These are phyloP conservation scores for Orycteropus afer DNA, from an alignment of 2,113 vertebrate species.

Conservation along the genomic window DNA sequence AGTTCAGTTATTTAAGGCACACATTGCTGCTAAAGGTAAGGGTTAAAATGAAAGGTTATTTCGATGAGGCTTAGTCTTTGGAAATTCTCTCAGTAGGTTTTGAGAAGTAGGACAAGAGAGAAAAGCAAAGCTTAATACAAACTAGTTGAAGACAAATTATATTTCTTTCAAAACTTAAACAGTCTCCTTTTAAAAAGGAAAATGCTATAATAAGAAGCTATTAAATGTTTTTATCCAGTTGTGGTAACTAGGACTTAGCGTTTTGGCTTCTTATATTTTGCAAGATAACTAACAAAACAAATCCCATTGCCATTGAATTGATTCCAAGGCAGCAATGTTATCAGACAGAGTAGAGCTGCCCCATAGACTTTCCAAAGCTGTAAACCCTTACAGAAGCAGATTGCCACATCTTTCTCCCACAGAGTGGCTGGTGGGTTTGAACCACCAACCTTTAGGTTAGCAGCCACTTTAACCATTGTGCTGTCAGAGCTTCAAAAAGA, in stretches of 20 bases:
- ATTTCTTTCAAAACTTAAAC: slow-evolving; percentile 32
- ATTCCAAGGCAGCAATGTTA: not conserved
- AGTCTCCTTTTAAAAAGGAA: not conserved
- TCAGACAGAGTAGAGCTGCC: not conserved
- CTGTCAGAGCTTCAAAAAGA: not conserved
- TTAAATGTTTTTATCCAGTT: not conserved
- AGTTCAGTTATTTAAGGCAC: slow-evolving; percentile 36
- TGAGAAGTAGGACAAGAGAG: not conserved
- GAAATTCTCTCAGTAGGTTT: not conserved
- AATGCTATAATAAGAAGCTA: not conserved
- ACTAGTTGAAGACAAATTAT: slow-evolving; percentile 19
- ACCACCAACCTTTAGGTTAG: not conserved
- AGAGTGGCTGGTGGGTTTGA: not conserved
- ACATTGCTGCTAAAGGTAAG: not conserved
- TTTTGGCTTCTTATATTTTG: slow-evolving; percentile 2
- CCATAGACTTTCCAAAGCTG: not conserved
- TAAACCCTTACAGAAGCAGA: not conserved
- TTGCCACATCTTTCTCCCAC: not conserved
- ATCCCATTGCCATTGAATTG: not conserved
- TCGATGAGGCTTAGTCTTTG: slow-evolving; percentile 41
- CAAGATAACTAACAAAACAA: not conserved
- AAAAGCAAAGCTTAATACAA: slow-evolving; percentile 56
- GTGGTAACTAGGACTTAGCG: not conserved
- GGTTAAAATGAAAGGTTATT: slow-evolving; percentile 21
- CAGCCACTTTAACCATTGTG: not conserved